Base-by-base conservation (phyloP, 2,888 invertebrate genomes). In the Tinea trinotella region DNA sequence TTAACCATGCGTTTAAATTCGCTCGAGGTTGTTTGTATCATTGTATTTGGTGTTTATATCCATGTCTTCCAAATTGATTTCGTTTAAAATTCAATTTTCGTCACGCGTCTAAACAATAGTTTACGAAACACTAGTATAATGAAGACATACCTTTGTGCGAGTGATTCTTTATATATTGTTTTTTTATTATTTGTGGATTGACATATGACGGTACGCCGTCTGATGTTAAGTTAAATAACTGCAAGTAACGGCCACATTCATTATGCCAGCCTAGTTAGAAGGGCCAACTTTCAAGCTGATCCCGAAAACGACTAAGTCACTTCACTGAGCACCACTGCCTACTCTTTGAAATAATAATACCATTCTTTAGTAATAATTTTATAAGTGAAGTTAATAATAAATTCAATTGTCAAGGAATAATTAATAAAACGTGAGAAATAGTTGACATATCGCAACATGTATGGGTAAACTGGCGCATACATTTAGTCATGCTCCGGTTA, bases 361-460 rank as follows among this genome's bases (percentile, higher is more conserved):
- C n/a, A n/a, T n/a, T n/a, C n/a, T 44, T 12, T 13, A 44, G 17
- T 17, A 17, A 17, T 44, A 44, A 44, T 44, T 44, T 44, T 6
- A 12, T 36, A 6, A 6, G 18, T 3, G 46, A 46, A 19, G 19
- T 46, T 58, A 54, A 56, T 65, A 64, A 66, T 69, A 63, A 64
- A 72, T 67, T 67, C 61, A 67, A 60, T 46, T 59, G 58, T 59
- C 61, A 61, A 59, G 59, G 61, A 63, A 61, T 64, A 67, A 73
- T 75, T 69, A 68, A 71, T 73, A 70, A 74, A 71, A 76, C 74
- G 77, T 80, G 78, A 74, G 78, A 81, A 76, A 75, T 74, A 68
- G 62, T 66, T 79, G 76, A 75, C 77, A 81, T 78, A 76, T 74
- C 67, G 61, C 64, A 60, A 63, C 65, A 56, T 58, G 57, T 65